These are phyloP conservation scores for Cephus pygmeus DNA, from an alignment of 2,888 invertebrate genomes.

Conservation along the genomic window DNA sequence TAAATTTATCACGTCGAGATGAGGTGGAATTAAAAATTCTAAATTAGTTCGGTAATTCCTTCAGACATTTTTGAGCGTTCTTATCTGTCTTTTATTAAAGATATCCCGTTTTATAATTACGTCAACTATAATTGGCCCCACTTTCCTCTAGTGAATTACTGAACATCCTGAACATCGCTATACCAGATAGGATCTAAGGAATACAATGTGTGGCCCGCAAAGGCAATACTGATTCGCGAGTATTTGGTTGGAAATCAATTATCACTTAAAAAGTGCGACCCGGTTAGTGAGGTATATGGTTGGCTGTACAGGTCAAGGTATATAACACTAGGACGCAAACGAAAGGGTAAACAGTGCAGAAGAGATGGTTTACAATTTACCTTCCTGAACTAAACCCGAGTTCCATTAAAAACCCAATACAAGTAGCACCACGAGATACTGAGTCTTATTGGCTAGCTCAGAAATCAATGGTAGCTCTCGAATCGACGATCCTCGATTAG, in stretches of 20 bases:
- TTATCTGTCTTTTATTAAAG: too few relatives aligned
- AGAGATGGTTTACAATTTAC: background rate
- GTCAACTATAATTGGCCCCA: background rate
- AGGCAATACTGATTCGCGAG: background rate
- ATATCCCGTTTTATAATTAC: background rate
- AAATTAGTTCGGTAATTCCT: background rate
- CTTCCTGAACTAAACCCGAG: background rate
- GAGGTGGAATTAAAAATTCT: background rate
- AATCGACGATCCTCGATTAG: background rate
- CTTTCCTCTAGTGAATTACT: background rate
- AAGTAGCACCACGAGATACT: background rate
- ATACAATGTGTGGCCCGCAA: background rate
- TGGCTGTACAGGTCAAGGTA: background rate
- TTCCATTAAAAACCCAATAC: background rate
- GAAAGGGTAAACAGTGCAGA: background rate
- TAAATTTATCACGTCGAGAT: background rate
- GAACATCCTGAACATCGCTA: background rate
- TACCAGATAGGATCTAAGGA: background rate
- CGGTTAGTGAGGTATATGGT: background rate
- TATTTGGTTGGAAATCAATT: background rate
- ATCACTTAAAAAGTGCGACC: background rate
- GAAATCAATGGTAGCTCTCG: background rate
- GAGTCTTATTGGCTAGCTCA: background rate
- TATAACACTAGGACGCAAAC: background rate
- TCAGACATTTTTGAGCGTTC: background rate